Base-by-base conservation (phyloP, 2,113 vertebrate genomes). In the Zeus faber region DNA sequence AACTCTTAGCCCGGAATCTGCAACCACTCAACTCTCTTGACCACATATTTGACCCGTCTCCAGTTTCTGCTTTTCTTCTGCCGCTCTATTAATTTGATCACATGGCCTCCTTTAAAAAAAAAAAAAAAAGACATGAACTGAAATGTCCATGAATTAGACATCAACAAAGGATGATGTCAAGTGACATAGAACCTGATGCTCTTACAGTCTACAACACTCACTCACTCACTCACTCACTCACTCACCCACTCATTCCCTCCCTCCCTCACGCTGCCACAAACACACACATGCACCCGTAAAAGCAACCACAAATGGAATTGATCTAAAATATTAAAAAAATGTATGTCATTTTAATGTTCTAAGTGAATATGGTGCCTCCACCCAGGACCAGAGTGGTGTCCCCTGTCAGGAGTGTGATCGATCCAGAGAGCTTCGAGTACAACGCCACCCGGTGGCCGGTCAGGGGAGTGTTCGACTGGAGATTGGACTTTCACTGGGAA, bases 401-500 rank as follows among this genome's bases (percentile, higher is more conserved):
- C 48, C 93, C 93, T 3, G 65, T 95, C 74, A 86, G 94, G 64
- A 93, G 96, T 35, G 80, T 87, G 45, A 91, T 95, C 54, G 89
- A 95, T 71, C 88, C 91, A 91, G 91, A 92, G 82, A 93, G 89
- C 5, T 89, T 91, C 62, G 88, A 90, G 49, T 94, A 93, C 84
- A 86, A 88, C 50, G 89, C 88, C 57, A 90, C 91, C 14, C 44
- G 59, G 57, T 83, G 89, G 45, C 77, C 87, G 45, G 87, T 89
- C 33, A 87, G 85, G 45, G 93, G 93, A 44, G 88, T 88, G 57
- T 89, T 95, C 65, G 89, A 97, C 60, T 96, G 93, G 94, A 93
- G 88, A 55, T 85, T 96, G 54, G 84, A 94, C 84, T 94, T 95
- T 72, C 79, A 79, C 23, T 94, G 94, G 95, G 91, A 93, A 46